Base-by-base conservation (phyloP, 1,140 invertebrate genomes). In the Telenomus remus region DNA sequence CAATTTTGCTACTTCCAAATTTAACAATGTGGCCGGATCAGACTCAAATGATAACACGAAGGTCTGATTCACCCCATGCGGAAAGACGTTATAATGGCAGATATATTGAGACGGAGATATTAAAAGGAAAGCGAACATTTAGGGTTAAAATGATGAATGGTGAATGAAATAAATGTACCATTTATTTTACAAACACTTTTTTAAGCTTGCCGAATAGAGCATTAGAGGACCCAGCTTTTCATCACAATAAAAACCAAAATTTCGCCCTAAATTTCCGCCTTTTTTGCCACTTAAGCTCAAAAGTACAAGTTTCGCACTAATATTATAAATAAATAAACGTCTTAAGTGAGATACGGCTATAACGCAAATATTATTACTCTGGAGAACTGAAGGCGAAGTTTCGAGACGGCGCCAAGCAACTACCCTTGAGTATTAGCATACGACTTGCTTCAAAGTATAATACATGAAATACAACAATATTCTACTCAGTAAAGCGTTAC, bases 51-150 rank as follows among this genome's bases (percentile, higher is more conserved):
- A 64, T 72, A 64, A 64, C 60, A 59, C 59, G 47, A 59, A 57
- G 69, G 60, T 64, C 54, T 71, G 60, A 64, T 64, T 72, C 60
- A 71, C 69, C 69, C 69, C 54, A 72, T 47, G 60, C 60, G 54
- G 54, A 64, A 72, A 72, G 60, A 64, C 69, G 42, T 55, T 71
- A 64, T 72, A 72, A 72, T 59, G 43, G 69, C 48, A 64, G 60
- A 65, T 72, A 65, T 72, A 72, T 72, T 72, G 55, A 59, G 69
- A 64, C 53, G 49, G n/a, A 60, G 61, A 60, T 60, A 60, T 68
- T 74, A 74, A 74, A 74, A 65, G 55, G 56, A 66, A 74, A 10
- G 37, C 48, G 49, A 60, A 19, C 54, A 39, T 74, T 66, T 63
- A 57, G 63, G 71, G 71, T 74, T 66, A 66, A 74, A 63, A 63